Evolutionary conservation across 2,797 vertebrate genomes (phyloP), one percentile per base, ranked within the genome.

Genomic region (Loriculus beryllinus): DNA sequence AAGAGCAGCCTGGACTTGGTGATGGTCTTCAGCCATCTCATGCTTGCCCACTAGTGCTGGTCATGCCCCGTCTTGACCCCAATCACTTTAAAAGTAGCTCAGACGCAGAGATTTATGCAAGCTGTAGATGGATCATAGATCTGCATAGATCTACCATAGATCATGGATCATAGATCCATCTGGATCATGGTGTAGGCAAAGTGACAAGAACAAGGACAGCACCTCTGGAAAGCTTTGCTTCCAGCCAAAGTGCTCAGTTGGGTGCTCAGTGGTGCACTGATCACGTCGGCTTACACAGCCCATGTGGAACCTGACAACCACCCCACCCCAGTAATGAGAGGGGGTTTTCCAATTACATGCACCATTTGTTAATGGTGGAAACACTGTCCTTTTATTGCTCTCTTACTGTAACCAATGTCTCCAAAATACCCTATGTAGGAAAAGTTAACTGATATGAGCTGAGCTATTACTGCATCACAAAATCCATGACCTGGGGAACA

Each of bases 171-270:
- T 23, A 22, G n/a, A 33, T 33, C n/a, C n/a, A 33, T 56, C 70
- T 64, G 70, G 48, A 7, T 26, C 43, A 9, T 0, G 17, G 26
- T 2, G 35, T 2, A 18, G 64, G 9, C 9, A 26, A 25, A 56
- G 14, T 11, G 18, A 1, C 5, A 35, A 52, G 39, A 33, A 8
- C 5, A 3, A 43, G 62, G 76, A 2, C 3, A 15, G n/a, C 7
- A 9, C 14, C 39, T 35, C 52, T 7, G 3, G 54, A 7, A 45
- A 31, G 60, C 74, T 31, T 31, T 0, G 8, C 40, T 8, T 19
- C 1, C 5, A 25, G n/a, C 25, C 11, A 42, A 10, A 15, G 42
- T 0, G 25, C 40, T 70, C 3, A 1, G 7, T 4, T 1, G 6
- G 59, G 35, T 1, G 2, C 43, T 52, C 26, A 1, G 0, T 7